A percentile compares a stretch with the other conserved stretches of the same genome.
Conservation (phyloP, 2,113 vertebrate species). For the Sceloporus tristichus region DNA sequence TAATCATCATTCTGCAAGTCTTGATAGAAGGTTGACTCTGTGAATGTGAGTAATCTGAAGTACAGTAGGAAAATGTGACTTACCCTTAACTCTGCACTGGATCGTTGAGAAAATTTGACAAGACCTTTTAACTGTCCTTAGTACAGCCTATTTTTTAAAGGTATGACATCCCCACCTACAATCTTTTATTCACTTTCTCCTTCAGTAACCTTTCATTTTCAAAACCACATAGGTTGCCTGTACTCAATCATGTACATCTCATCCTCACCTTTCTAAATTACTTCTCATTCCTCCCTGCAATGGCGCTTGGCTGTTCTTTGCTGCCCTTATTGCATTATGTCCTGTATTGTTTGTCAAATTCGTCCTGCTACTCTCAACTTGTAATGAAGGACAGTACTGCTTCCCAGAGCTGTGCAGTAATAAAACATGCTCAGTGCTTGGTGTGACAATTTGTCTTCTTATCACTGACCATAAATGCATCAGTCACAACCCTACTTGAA, state of each 20-base stretch:
- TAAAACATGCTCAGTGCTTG: not conserved
- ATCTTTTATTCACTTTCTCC: not conserved
- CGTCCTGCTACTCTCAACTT: not conserved
- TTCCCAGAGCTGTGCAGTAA: not conserved
- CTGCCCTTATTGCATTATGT: not conserved
- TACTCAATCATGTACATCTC: not conserved
- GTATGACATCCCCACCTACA: not conserved
- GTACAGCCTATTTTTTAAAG: not conserved
- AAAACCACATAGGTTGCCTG: not conserved
- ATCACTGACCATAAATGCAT: not conserved
- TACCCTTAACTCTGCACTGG: not conserved
- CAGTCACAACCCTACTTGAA: not conserved
- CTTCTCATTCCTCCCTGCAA: not conserved
- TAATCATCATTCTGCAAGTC: not conserved
- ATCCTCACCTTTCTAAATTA: not conserved
- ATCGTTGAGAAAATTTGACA: no score
- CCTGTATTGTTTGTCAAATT: not conserved
- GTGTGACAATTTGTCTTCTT: not conserved
- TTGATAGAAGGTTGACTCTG: not conserved
- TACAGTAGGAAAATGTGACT: not conserved
- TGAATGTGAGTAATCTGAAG: not conserved
- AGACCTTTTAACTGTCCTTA: no score
- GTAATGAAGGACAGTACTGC: not conserved
- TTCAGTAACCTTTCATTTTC: not conserved
- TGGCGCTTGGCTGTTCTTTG: not conserved